Conservation (phyloP, 2,888 invertebrate species). For the Pimpla rufipes region DNA sequence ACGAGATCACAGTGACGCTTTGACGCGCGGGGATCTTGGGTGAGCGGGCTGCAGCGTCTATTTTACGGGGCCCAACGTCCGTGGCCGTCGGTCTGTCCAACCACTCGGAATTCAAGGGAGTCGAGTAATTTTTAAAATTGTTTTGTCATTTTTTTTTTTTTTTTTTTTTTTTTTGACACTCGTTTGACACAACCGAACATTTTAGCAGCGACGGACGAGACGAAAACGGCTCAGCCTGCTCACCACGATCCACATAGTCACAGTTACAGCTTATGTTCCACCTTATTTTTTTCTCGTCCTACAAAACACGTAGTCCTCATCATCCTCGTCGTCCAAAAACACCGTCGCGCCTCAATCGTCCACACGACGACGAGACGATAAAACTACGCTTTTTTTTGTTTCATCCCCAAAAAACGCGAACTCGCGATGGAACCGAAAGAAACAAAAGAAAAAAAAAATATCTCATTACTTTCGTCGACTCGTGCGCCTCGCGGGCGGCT, state of each 20-base stretch:
- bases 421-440: slow-evolving; percentile 32
- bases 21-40: slow-evolving; percentile 85
- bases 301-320: slow-evolving; percentile 64
- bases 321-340: slow-evolving; percentile 67
- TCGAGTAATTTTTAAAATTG: not conserved
- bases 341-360: slow-evolving; percentile 38
- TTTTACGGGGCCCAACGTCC: slow-evolving; percentile 26
- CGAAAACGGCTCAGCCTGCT: slow-evolving; percentile 81
- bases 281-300: slow-evolving; percentile 71
- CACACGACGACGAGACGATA: slow-evolving; percentile 57
- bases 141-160: slow-evolving; percentile 51
- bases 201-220: slow-evolving; percentile 46
- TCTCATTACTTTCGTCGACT: slow-evolving; percentile 69
- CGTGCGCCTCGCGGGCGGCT: slow-evolving; percentile 70
- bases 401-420: slow-evolving; percentile 41
- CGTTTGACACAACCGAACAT: slow-evolving; percentile 16
- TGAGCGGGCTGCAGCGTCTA: slow-evolving; percentile 81
- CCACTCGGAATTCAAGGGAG: slow-evolving; percentile 8
- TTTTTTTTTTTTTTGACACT: slow-evolving; percentile 60
- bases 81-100: slow-evolving; percentile 15
- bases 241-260: slow-evolving; percentile 85
- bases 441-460: slow-evolving; percentile 45
- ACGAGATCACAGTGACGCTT: slow-evolving; percentile 86
- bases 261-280: slow-evolving; percentile 84
- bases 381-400: slow-evolving; percentile 57